Base-by-base conservation (phyloP, 2,888 invertebrate genomes). In the Sinotaia quadrata region DNA sequence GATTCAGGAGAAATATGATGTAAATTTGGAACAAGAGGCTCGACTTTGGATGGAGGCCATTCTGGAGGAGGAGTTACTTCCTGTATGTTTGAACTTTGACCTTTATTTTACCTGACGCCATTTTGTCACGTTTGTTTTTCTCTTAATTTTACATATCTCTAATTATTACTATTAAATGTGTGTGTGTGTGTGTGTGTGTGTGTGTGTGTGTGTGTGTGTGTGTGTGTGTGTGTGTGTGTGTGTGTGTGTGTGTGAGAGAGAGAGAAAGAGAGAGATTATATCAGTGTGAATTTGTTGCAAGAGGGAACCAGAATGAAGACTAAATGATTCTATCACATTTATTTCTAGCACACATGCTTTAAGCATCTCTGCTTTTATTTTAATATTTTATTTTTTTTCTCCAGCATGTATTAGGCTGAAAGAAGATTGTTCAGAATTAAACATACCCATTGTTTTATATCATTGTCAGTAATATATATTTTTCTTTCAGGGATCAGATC, bases 1-100 rank as follows among this genome's bases (percentile, higher is more conserved):
- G 86, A 82, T 85, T 8, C 81, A 79, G 21, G 74, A 74, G 18
- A 86, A 86, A 63, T 86, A 86, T 73, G 81, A 82, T 60, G 37
- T 70, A 1, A 78, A 77, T 3, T 65, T 82, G 59, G 86, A 86
- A 70, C 82, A 82, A 59, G 78, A 83, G 36, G 84, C 83, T 3
- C 65, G 84, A 44, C 15, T 72, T 15, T 86, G 85, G 86, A 83
- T 86, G 8, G 83, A 84, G 66, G 81, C 74, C 8, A 78, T 85
- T 2, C 57, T 84, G 27, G 78, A 76, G 0, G 54, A 63, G 51
- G 58, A 29, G 37, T 70, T 44, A 24, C 44, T 47, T 60, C 72
- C 41, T 63, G 69, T 65, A 8, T 21, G 52, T 34, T 18, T n/a
- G n/a, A n/a, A n/a, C n/a, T n/a, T n/a, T n/a, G n/a, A n/a, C n/a